Evolutionary conservation across 2,797 vertebrate species (phyloP), one percentile per base, ranked within the genome.

Genomic region (Oryzias dopingdopingensis): DNA sequence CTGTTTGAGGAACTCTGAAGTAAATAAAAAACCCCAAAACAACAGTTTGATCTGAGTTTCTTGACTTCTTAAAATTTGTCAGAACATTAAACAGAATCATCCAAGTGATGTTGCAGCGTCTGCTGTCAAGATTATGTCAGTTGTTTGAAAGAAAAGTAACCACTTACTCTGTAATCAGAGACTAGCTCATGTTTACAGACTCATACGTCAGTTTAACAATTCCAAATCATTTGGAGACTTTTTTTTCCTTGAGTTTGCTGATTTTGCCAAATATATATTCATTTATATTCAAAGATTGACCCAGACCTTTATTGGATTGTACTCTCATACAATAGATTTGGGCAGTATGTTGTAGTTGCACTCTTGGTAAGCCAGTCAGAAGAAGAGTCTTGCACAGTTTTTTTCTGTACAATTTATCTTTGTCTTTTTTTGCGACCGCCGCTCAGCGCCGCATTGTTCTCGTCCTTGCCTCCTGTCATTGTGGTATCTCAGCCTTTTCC

Each of bases 381-480:
- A 53, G 46, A 24, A 70, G 52, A 50, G 57, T 56, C 47, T 70
- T 65, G 55, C 82, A 74, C 49, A 73, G 62, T 65, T 52, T 55
- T 23, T 56, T 42, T 62, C 26, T 59, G 17, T 52, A 4, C 56
- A 42, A 37, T 52, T 14, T 68, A 18, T 40, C 15, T 60, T 49
- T 43, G 6, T 50, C 13, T 63, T 37, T 51, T 22, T 61, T 8
- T 45, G 43, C 60, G 63, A 37, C 32, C 12, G 62, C 67, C 52
- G 41, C 22, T 69, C 56, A 66, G 60, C 49, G 56, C 41, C 52
- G 49, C 63, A 62, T 74, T 85, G 67, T 73, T 52, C 53, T 42
- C 49, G 57, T 65, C 49, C 58, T 51, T 57, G 73, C 44, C 49
- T 48, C 56, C 55, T 67, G 52, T 52, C 67, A 1, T 62, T 59